phyloP scores from a whole-genome alignment of 2,797 vertebrate genomes.

The Sebastes hubbsi region DNA sequence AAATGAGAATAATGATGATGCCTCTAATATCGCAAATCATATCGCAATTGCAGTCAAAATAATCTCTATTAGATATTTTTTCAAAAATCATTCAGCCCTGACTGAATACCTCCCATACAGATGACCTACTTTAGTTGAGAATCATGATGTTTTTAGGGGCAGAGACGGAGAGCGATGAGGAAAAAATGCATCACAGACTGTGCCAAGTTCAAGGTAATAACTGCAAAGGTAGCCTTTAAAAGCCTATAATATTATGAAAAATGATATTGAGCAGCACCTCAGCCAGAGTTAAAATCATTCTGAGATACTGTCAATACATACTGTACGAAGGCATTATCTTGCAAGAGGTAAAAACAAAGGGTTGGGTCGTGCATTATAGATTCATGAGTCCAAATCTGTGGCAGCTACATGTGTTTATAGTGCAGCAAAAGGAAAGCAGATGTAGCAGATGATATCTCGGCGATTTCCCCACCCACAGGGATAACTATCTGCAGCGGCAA shows the following conservation, averaged over 20 bases:
- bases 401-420: conserved; percentile 30
- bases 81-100: too few relatives aligned
- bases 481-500: conserved; percentile 38
- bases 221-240: not conserved
- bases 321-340: not conserved
- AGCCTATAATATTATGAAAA: too few relatives aligned
- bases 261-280: not conserved
- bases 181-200: not conserved
- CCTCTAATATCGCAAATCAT: too few relatives aligned
- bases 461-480: conserved; percentile 30
- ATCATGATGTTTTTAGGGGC: not conserved
- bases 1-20: too few relatives aligned
- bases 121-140: not conserved
- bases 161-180: not conserved
- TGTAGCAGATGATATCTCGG: conserved; percentile 37
- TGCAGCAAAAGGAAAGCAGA: conserved; percentile 24
- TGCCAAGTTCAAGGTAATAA: not conserved
- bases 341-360: not conserved
- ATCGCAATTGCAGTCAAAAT: too few relatives aligned
- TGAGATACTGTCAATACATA: not conserved
- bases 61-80: too few relatives aligned
- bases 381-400: conserved; percentile 14
- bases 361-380: not conserved
- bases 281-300: not conserved
- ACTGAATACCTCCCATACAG: not conserved